Percentiles rank a stretch among this genome's conserved stretches.
Evolutionary conservation across 2,888 invertebrate species (phyloP).

Genomic region (Mimachlamys varia): DNA sequence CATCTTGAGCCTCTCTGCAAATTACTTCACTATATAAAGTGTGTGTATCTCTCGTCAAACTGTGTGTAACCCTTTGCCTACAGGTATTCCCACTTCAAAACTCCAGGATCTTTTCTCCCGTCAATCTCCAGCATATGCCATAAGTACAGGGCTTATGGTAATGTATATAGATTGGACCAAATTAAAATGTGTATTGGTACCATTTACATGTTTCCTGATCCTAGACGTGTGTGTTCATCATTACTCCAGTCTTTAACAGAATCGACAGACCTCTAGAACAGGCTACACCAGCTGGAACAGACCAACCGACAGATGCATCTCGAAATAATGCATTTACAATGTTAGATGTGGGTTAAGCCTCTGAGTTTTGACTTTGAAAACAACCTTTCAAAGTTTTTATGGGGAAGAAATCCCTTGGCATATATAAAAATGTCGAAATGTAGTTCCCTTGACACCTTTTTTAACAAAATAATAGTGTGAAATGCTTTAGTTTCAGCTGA

Average conservation of each 20-base stretch:
- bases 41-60: neutral
- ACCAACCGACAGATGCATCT: neutral
- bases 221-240: neutral
- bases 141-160: neutral
- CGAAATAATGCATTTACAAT: neutral
- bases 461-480: no score
- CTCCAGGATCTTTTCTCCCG: neutral
- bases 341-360: neutral
- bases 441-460: no score
- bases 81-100: conserved; percentile 2
- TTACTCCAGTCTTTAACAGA: neutral
- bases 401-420: neutral
- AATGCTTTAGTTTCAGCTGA: no score
- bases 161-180: conserved; percentile 12
- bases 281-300: neutral
- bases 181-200: neutral
- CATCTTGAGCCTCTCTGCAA: neutral
- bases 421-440: no score
- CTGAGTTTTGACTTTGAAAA: neutral
- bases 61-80: neutral
- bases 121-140: neutral
- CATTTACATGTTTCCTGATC: conserved; percentile 6
- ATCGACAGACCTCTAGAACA: neutral
- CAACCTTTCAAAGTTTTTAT: neutral
- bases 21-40: neutral